Percentiles rank a stretch among this genome's conserved stretches.
These are phyloP conservation scores for Cyprinus carpio DNA, from an alignment of 2,113 vertebrate species.

Conservation along the genomic window DNA sequence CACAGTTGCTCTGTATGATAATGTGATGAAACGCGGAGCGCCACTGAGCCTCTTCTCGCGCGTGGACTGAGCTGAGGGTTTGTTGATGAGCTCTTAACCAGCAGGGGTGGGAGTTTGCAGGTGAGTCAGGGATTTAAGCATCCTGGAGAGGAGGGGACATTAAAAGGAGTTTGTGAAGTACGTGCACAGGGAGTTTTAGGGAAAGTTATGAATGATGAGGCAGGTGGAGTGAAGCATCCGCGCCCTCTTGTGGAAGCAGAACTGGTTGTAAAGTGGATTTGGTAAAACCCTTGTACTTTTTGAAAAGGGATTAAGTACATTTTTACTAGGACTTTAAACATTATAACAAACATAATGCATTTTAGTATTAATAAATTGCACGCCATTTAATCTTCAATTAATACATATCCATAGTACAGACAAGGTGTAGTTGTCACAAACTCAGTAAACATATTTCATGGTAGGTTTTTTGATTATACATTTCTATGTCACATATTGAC, in stretches of 20 bases:
- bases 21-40: neutral
- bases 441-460: neutral
- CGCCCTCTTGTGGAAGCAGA: constrained; percentile 35
- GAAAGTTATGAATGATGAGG: constrained; percentile 34
- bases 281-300: neutral
- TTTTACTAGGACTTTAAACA: neutral
- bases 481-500: too few relatives aligned
- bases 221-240: neutral
- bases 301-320: neutral
- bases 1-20: constrained; percentile 3
- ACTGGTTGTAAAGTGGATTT: too few relatives aligned
- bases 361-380: neutral
- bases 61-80: constrained; percentile 1
- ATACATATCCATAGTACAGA: neutral
- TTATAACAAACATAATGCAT: neutral
- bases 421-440: too few relatives aligned
- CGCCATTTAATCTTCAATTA: neutral
- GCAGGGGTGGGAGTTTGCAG: constrained; percentile 12
- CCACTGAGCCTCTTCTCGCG: neutral
- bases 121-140: constrained; percentile 22
- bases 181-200: neutral
- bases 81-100: constrained; percentile 24
- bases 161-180: neutral
- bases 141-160: constrained; percentile 29
- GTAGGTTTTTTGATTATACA: too few relatives aligned